Percentiles rank a stretch among this genome's conserved stretches.
Evolutionary conservation across 1,140 invertebrate genomes (phyloP).

Genomic region (Scaptomyza pallida): DNA sequence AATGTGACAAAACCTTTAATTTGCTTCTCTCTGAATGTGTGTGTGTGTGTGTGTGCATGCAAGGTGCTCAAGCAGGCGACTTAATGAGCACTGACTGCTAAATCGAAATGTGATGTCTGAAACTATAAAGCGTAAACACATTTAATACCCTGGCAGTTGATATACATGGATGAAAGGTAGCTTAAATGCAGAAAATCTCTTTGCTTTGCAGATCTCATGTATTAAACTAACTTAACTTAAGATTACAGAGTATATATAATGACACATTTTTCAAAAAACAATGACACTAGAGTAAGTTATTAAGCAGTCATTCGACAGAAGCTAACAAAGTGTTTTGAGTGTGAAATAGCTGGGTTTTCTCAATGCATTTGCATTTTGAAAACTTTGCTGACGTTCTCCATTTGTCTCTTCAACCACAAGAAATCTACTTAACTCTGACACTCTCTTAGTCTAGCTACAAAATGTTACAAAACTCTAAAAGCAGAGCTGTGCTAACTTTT

Average conservation of each 20-base stretch:
- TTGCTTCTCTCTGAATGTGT: background rate
- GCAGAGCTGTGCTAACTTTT: constrained; percentile 67
- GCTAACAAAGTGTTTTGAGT: background rate
- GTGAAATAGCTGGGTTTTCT: background rate
- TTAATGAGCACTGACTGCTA: constrained; percentile 67
- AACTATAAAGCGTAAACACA: constrained; percentile 31
- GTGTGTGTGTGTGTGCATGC: constrained; percentile 17
- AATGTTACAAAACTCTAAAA: constrained; percentile 43
- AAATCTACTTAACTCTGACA: background rate
- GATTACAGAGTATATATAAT: too few relatives aligned
- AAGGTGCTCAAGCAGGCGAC: constrained; percentile 71
- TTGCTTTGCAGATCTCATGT: too few relatives aligned
- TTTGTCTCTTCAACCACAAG: background rate
- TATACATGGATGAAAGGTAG: too few relatives aligned
- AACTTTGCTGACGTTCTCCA: background rate
- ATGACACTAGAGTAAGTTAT: too few relatives aligned
- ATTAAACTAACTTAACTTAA: too few relatives aligned
- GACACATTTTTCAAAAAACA: too few relatives aligned
- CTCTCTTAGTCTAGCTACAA: constrained; percentile 27
- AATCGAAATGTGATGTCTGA: constrained; percentile 32
- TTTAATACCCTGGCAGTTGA: constrained; percentile 16
- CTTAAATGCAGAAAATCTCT: too few relatives aligned
- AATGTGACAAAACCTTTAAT: constrained; percentile 68
- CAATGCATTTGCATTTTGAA: background rate
- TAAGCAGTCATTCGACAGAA: background rate